Evolutionary conservation across 1,140 invertebrate genomes (phyloP).

Genomic region (Aphelinus certus): DNA sequence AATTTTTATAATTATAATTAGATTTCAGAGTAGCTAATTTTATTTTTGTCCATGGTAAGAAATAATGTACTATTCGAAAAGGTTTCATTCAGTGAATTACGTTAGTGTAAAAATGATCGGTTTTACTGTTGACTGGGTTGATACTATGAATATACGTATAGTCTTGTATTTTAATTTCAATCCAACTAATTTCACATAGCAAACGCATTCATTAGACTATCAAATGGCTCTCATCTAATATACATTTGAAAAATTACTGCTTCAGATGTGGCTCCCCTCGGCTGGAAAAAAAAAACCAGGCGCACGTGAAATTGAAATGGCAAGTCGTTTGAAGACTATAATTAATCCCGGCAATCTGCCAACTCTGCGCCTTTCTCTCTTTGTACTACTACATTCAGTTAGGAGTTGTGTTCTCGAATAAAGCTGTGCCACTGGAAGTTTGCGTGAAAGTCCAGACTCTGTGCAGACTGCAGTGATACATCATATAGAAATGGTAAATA

Average conservation of each 20-base stretch:
- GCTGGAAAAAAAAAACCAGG: slow-evolving; percentile 34
- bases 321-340: slow-evolving; percentile 43
- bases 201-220: slow-evolving; percentile 6
- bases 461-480: not conserved
- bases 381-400: slow-evolving; percentile 21
- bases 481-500: too few relatives aligned
- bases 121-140: not conserved
- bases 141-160: not conserved
- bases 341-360: slow-evolving; percentile 56
- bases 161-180: not conserved
- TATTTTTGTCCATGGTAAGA: too few relatives aligned
- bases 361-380: slow-evolving; percentile 31
- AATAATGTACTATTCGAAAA: too few relatives aligned
- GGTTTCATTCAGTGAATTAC: too few relatives aligned
- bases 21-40: too few relatives aligned
- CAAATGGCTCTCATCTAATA: slow-evolving; percentile 1
- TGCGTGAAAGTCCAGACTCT: not conserved
- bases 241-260: not conserved
- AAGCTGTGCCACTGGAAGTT: not conserved
- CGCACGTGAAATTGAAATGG: slow-evolving; percentile 31
- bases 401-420: slow-evolving; percentile 32
- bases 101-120: not conserved
- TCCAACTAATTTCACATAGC: not conserved
- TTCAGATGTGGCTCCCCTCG: not conserved
- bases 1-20: too few relatives aligned